Evolutionary conservation across 2,797 vertebrate genomes (phyloP).

Genomic region (Propithecus perrieri): DNA sequence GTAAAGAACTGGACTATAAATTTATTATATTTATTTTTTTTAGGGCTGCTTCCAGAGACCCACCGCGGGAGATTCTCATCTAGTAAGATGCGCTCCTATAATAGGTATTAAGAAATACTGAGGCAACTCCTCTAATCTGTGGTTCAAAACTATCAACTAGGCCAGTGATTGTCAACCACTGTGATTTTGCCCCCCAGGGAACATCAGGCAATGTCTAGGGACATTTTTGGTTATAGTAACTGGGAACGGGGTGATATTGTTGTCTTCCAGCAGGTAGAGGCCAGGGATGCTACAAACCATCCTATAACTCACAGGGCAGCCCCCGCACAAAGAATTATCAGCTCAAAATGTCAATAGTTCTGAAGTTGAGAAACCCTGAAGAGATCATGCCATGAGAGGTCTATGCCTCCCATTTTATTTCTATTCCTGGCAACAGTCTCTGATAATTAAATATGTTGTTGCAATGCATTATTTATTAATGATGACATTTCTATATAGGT

Average conservation of each 20-base stretch:
- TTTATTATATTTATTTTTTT: not conserved
- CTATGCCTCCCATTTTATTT: not conserved
- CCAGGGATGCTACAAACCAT: not conserved
- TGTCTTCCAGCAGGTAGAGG: not conserved
- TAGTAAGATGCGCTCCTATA: not conserved
- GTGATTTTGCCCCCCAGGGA: not conserved
- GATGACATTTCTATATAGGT: constrained; percentile 60
- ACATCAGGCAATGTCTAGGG: not conserved
- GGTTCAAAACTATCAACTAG: not conserved
- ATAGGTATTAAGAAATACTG: not conserved
- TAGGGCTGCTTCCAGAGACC: not conserved
- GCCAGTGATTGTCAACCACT: not conserved
- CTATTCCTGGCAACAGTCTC: not conserved
- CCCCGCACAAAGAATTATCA: not conserved
- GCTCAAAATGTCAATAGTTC: not conserved
- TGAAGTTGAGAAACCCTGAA: not conserved
- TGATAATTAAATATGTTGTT: constrained; percentile 8
- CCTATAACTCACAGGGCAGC: not conserved
- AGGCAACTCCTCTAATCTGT: not conserved
- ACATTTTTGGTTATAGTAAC: not conserved
- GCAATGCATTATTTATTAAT: constrained; percentile 61
- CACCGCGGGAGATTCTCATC: not conserved
- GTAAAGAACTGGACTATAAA: not conserved
- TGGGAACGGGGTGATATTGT: not conserved
- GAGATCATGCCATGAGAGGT: not conserved